Evolutionary conservation across 2,113 vertebrate species (phyloP).

Genomic region (Zosterops lateralis): DNA sequence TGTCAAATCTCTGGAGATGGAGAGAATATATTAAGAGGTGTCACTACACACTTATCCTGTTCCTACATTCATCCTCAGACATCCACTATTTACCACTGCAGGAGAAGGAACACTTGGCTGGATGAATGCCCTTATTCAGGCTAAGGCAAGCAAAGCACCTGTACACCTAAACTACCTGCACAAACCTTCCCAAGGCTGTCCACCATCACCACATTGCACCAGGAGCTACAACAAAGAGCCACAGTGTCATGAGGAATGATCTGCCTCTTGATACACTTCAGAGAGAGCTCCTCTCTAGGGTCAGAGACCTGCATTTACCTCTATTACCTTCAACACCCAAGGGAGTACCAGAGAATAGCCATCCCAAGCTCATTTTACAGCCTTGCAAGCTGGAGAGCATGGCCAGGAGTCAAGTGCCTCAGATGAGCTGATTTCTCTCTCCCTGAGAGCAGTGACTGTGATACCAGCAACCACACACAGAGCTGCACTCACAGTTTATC

Average conservation of each 20-base stretch:
- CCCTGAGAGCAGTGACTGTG: not conserved
- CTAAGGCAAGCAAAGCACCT: not conserved
- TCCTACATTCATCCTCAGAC: not conserved
- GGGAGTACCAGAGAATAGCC: not conserved
- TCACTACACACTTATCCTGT: not conserved
- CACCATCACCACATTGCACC: not conserved
- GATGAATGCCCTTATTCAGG: not conserved
- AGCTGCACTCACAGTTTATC: not conserved
- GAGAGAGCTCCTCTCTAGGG: not conserved
- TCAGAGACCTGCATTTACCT: not conserved
- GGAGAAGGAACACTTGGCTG: not conserved
- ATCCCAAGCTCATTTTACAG: not conserved
- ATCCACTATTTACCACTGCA: not conserved
- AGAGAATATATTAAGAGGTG: not conserved
- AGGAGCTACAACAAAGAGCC: not conserved
- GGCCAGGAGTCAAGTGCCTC: not conserved
- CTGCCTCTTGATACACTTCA: not conserved
- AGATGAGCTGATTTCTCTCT: not conserved
- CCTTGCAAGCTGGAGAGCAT: not conserved
- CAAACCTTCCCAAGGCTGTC: not conserved
- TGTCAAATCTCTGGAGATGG: not conserved
- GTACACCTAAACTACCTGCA: not conserved
- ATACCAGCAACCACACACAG: not conserved
- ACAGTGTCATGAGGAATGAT: not conserved
- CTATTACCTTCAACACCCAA: not conserved